Evolutionary conservation across 2,888 invertebrate genomes (phyloP), one percentile per base, ranked within the genome.

Genomic region (Notocelia uddmanniana): DNA sequence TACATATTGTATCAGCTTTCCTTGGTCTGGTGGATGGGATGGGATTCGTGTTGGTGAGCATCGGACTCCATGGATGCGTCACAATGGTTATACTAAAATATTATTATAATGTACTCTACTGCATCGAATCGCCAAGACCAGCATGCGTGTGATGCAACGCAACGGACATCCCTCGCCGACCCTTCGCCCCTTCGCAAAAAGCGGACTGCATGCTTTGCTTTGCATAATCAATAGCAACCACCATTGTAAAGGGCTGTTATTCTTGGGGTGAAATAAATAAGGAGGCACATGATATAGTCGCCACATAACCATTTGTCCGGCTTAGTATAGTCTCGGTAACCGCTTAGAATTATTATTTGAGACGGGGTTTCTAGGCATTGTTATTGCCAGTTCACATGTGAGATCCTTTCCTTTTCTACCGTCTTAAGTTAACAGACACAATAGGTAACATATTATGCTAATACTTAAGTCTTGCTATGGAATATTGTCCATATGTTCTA

Each of bases 151-250:
- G 62, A 63, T 63, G 77, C 75, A 50, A 19, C 50, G 10, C 3
- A 50, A 79, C 75, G 79, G 76, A 77, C 80, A 84, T 87, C 88
- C 83, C 79, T 83, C 78, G 84, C 81, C 85, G 81, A 79, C 81
- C 83, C 85, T 80, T 83, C 81, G 80, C 86, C 87, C 85, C 84
- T 83, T 76, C 79, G 83, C 89, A 89, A 91, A 91, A 90, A 87
- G 84, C 85, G 87, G 87, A 86, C 89, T 90, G 91, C 91, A 91
- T 86, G 83, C 83, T 79, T 82, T 83, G 85, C 85, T 90, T 90
- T 91, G 91, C 92, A 91, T 92, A 92, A 92, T 91, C 92, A 88
- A 91, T 89, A 88, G 85, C 80, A 81, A 79, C 81, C 80, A 82
- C 83, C 83, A 85, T 88, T 88, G 85, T 84, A 79, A 80, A 78